These are phyloP conservation scores for Mantis religiosa DNA, from an alignment of 2,888 invertebrate species.

Conservation along the genomic window DNA sequence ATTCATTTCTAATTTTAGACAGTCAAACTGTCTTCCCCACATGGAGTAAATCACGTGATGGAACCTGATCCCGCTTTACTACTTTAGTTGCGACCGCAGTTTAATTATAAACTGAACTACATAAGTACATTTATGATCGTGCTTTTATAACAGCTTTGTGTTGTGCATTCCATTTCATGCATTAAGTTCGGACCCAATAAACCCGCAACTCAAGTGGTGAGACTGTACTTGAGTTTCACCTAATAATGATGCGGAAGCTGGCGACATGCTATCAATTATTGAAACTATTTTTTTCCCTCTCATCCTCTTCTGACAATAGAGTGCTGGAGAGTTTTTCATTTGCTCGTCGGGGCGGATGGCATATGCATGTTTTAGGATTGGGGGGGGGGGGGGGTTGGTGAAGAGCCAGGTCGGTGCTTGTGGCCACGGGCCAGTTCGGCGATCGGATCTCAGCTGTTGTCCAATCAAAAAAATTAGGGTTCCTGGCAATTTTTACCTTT, in stretches of 20 bases:
- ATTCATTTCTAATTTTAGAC: no score
- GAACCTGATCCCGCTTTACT: no score
- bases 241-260: neutral
- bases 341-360: neutral
- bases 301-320: neutral
- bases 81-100: no score
- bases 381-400: no score
- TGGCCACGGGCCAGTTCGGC: neutral
- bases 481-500: neutral
- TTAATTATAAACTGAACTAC: no score
- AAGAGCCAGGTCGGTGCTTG: neutral
- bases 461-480: neutral
- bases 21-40: no score
- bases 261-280: neutral
- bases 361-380: neutral
- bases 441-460: neutral
- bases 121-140: no score
- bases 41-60: no score
- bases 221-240: neutral
- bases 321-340: neutral
- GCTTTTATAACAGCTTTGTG: no score
- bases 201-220: neutral
- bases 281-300: neutral
- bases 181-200: no score
- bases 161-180: no score